These are phyloP conservation scores for Grus americana DNA, from an alignment of 2,113 vertebrate genomes.

Conservation along the genomic window DNA sequence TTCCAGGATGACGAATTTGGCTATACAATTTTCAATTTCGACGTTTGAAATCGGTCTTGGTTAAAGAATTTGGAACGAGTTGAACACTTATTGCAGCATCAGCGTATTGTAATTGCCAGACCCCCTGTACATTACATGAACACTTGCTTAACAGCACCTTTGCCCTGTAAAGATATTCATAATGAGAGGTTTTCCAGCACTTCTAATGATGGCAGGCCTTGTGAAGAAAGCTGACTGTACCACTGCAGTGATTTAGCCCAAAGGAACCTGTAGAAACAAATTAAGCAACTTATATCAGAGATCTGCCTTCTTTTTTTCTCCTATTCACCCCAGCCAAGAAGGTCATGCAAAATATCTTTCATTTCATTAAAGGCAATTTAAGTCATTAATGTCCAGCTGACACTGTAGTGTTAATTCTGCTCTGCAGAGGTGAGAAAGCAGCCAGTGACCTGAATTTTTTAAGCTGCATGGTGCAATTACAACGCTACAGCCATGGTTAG, in stretches of 20 bases:
- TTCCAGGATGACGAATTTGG: accelerated
- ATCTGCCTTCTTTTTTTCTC: neutral
- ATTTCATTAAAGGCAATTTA: constrained; percentile 24
- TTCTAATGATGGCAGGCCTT: neutral
- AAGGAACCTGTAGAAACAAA: constrained; percentile 5
- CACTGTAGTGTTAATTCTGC: neutral
- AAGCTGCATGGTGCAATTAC: neutral
- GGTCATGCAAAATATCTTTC: neutral
- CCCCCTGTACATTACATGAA: neutral
- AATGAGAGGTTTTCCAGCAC: neutral
- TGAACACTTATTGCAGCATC: neutral
- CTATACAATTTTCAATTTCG: neutral
- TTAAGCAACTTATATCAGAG: neutral
- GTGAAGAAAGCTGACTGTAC: neutral
- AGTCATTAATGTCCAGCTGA: neutral
- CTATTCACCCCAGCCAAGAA: neutral
- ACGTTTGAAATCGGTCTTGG: neutral
- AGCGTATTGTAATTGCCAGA: neutral
- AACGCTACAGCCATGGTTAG: neutral
- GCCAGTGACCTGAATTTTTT: neutral
- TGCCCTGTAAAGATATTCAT: neutral
- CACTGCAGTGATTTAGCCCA: neutral
- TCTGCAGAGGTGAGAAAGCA: neutral
- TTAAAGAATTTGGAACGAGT: neutral
- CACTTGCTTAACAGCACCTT: neutral